Conservation (phyloP, 2,797 vertebrate genomes). For the Poeciliopsis infans region DNA sequence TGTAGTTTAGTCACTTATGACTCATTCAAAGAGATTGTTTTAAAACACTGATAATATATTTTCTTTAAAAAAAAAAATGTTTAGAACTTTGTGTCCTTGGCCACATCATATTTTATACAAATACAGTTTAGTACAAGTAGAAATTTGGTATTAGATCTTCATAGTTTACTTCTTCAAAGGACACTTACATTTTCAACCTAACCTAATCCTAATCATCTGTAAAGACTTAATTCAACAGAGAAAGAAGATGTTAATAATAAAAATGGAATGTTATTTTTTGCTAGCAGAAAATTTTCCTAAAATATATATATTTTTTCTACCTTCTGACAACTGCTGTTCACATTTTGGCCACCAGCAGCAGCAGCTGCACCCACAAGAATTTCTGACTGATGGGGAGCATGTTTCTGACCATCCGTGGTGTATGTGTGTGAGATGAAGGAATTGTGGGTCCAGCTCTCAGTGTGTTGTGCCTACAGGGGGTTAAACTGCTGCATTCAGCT, state of each 20-base stretch:
- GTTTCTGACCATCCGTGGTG: slow-evolving; percentile 21
- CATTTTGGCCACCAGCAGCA: slow-evolving; percentile 6
- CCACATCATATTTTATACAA: background rate
- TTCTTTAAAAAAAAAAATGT: background rate
- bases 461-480: slow-evolving; percentile 37
- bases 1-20: background rate
- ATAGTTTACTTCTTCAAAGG: background rate
- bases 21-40: background rate
- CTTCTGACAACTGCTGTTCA: slow-evolving; percentile 14
- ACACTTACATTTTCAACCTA: background rate
- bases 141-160: background rate
- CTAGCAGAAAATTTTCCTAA: background rate
- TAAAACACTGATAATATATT: background rate
- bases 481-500: slow-evolving; percentile 61
- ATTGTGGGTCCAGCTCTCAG: slow-evolving; percentile 14
- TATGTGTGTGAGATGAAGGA: background rate
- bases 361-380: slow-evolving; percentile 1
- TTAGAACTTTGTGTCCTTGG: background rate
- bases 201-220: background rate
- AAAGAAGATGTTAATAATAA: background rate
- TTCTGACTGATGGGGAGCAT: slow-evolving; percentile 21
- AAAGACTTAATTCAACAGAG: background rate
- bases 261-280: background rate
- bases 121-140: background rate
- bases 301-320: background rate